Conservation (phyloP, 1,140 invertebrate genomes). For the Meloidogyne floridensis region DNA sequence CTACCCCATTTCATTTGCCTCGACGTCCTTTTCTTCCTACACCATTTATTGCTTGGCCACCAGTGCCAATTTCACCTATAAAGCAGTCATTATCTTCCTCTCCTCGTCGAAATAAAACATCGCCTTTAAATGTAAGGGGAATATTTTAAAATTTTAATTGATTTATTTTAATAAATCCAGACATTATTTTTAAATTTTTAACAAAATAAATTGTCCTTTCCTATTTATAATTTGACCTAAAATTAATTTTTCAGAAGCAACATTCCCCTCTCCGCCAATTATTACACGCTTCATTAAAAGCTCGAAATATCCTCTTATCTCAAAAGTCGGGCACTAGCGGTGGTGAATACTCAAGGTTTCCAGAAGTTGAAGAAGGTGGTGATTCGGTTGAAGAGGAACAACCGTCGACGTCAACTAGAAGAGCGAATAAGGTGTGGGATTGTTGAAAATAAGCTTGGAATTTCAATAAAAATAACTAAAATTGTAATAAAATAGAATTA, state of each 20-base stretch:
- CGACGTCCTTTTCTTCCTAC: neutral
- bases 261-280: conserved; percentile 1
- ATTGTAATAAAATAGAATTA: neutral
- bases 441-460: neutral
- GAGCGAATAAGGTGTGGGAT: neutral
- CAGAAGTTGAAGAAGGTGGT: conserved; percentile 10
- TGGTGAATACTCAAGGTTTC: conserved; percentile 11
- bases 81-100: conserved; percentile 4
- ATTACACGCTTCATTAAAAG: conserved; percentile 5
- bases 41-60: conserved; percentile 32
- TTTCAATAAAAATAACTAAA: neutral
- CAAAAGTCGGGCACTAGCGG: neutral
- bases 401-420: conserved; percentile 3
- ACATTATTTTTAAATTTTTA: neutral
- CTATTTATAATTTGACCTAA: neutral
- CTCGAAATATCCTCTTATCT: neutral
- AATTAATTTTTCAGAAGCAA: neutral
- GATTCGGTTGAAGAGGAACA: conserved; percentile 7
- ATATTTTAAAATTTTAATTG: neutral
- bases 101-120: neutral
- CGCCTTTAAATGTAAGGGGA: neutral
- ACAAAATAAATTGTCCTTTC: neutral
- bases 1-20: neutral
- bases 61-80: conserved; percentile 1
- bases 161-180: neutral